Percentiles rank a stretch among this genome's conserved stretches.
Conservation (phyloP, 2,888 invertebrate genomes). For the Drosophila histrio region DNA sequence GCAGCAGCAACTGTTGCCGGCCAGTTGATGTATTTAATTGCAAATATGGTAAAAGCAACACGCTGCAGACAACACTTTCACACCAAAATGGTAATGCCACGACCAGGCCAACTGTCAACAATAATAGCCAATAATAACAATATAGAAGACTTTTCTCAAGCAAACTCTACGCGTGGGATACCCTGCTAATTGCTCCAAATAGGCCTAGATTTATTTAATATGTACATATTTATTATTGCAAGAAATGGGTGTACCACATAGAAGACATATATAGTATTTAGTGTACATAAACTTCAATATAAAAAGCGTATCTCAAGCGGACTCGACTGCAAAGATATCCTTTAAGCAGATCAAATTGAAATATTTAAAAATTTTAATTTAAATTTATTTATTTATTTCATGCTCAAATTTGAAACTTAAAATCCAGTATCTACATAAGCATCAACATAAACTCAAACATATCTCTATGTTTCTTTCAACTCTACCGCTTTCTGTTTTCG, state of each 20-base stretch:
- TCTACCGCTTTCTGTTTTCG: neutral
- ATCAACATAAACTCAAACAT: neutral
- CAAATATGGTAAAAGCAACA: conserved; percentile 59
- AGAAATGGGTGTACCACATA: too few relatives aligned
- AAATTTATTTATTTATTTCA: neutral
- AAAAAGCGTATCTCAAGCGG: too few relatives aligned
- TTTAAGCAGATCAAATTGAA: neutral
- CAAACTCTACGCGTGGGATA: neutral
- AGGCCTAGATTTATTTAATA: too few relatives aligned
- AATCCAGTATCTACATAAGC: too few relatives aligned
- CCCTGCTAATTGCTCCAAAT: conserved; percentile 6
- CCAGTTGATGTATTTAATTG: conserved; percentile 54
- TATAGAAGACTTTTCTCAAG: neutral
- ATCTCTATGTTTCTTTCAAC: too few relatives aligned
- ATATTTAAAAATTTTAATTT: neutral
- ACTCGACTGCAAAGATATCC: neutral
- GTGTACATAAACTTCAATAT: too few relatives aligned
- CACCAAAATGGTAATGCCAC: conserved; percentile 57
- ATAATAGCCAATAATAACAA: conserved; percentile 15
- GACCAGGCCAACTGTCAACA: conserved; percentile 16
- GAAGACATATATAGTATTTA: too few relatives aligned
- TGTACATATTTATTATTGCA: too few relatives aligned
- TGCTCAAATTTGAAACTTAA: too few relatives aligned
- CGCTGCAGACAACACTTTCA: conserved; percentile 57
- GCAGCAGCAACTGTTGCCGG: conserved; percentile 20